These are phyloP conservation scores for Cryptotis parvus DNA, from an alignment of 2,113 vertebrate species.

Conservation along the genomic window DNA sequence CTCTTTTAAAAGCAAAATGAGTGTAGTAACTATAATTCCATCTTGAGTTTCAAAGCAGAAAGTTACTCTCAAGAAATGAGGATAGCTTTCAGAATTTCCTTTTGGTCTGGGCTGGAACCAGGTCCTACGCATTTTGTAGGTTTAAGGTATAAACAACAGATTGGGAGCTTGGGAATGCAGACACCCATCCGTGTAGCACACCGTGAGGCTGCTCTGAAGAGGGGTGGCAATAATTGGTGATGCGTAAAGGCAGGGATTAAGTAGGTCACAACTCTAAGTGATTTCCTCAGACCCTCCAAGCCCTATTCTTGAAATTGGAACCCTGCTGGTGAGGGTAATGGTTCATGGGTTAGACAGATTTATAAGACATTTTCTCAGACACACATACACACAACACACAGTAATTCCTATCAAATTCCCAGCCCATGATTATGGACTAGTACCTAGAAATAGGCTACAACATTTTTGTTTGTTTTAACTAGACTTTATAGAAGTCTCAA, in stretches of 20 bases:
- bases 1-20: neutral
- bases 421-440: neutral
- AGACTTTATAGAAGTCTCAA: neutral
- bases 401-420: neutral
- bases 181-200: neutral
- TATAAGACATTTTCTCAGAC: neutral
- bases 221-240: neutral
- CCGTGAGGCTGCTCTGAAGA: neutral
- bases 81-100: neutral
- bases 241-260: neutral
- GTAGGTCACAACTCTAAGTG: neutral
- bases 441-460: neutral
- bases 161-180: neutral
- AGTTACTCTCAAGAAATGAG: neutral
- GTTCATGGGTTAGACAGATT: neutral
- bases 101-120: neutral
- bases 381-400: neutral
- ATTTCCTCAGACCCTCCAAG: neutral
- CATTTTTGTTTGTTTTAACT: neutral
- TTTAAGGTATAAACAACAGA: neutral
- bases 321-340: neutral
- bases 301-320: neutral
- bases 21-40: neutral
- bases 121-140: neutral
- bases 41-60: constrained; percentile 6